Percentiles rank a stretch among this genome's conserved stretches.
Conservation (phyloP, 2,113 vertebrate genomes). For the Hypocryptadius cinnamomeus region DNA sequence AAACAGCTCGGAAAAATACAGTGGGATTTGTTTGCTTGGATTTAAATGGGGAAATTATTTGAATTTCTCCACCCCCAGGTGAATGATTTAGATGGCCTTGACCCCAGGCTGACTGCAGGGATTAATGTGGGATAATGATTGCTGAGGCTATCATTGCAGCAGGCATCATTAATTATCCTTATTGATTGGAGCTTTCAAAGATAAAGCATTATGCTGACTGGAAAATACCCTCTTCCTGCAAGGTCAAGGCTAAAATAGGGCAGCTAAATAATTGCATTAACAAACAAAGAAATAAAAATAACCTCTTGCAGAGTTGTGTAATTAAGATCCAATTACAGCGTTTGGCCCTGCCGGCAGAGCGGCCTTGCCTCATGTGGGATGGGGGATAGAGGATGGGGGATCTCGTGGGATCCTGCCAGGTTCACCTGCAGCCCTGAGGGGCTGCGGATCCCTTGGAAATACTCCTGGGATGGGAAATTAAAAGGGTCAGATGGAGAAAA, state of each 20-base stretch:
- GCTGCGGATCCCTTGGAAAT: conserved; percentile 38
- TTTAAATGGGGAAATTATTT: conserved; percentile 94
- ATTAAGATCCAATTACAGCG: conserved; percentile 78
- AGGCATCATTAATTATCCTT: conserved; percentile 99
- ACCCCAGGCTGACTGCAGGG: conserved; percentile 95
- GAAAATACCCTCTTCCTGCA: conserved; percentile 94
- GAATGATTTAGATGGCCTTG: conserved; percentile 96
- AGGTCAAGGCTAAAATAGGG: conserved; percentile 95
- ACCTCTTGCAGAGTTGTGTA: conserved; percentile 72
- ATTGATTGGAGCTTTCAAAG: conserved; percentile 99
- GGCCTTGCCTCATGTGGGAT: background rate
- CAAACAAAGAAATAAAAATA: conserved; percentile 85
- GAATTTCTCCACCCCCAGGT: conserved; percentile 96
- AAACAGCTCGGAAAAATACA: conserved; percentile 51
- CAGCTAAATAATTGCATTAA: conserved; percentile 86
- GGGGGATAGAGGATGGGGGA: background rate
- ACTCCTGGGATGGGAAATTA: conserved; percentile 59
- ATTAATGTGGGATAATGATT: conserved; percentile 99
- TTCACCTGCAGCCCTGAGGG: conserved; percentile 24
- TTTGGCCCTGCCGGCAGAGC: conserved; percentile 67
- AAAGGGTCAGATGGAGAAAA: conserved; percentile 56
- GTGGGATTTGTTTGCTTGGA: conserved; percentile 70
- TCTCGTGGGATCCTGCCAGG: background rate
- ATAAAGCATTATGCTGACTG: conserved; percentile 99
- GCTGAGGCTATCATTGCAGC: conserved; percentile 99